phyloP scores from a whole-genome alignment of 2,113 vertebrate genomes.

The Cyanoliseus patagonus region DNA sequence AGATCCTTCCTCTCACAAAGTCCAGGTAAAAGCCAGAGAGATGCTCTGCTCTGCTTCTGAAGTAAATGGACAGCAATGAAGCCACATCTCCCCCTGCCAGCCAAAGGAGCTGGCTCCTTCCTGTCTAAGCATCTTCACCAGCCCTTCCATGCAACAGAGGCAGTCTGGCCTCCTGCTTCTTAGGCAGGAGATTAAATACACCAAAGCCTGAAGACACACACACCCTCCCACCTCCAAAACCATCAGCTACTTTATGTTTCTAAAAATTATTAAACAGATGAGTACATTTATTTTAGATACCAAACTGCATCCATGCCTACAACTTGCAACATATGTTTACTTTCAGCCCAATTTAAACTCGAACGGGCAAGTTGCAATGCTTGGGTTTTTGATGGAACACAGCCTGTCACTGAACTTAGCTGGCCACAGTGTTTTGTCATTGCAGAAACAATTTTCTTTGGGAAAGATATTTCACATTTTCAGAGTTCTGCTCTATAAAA shows the following conservation, averaged over 20 bases:
- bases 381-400: constrained; percentile 39
- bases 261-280: constrained; percentile 25
- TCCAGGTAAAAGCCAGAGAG: neutral
- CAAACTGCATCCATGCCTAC: neutral
- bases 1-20: neutral
- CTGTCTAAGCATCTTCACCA: neutral
- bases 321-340: neutral
- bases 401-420: constrained; percentile 10
- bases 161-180: neutral
- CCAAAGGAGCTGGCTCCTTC: neutral
- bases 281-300: neutral
- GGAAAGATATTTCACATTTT: constrained; percentile 39
- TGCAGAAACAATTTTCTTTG: neutral
- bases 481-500: constrained; percentile 44
- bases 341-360: constrained; percentile 19
- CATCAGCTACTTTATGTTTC: neutral
- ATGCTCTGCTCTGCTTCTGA: neutral
- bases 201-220: neutral
- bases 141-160: neutral
- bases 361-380: neutral
- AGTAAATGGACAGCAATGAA: neutral
- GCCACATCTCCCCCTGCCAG: accelerated
- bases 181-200: neutral
- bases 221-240: neutral
- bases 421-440: constrained; percentile 37